These are phyloP conservation scores for Porites lutea DNA, from an alignment of 64 coral and sea anemone species.

Conservation along the genomic window DNA sequence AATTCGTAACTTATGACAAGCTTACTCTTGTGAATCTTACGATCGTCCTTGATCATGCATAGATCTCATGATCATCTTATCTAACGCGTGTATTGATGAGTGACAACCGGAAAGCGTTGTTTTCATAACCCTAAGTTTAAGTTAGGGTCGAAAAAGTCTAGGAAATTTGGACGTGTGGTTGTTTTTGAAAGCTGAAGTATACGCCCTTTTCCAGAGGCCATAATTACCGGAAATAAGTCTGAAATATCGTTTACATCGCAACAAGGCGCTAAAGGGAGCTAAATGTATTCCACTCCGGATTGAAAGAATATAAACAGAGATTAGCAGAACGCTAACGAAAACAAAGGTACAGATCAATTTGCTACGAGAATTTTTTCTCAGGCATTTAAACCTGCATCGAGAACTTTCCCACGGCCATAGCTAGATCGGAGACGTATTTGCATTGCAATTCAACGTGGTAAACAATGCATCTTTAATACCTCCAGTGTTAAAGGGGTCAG, in stretches of 20 bases:
- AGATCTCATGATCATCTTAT: no score
- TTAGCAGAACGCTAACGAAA: neutral
- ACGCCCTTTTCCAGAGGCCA: neutral
- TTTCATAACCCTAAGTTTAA: neutral
- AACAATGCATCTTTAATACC: neutral
- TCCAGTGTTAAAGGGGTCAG: neutral
- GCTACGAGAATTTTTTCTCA: neutral
- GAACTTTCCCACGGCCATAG: constrained; percentile 43
- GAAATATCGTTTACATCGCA: constrained; percentile 22
- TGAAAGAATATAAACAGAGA: neutral
- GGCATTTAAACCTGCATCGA: neutral
- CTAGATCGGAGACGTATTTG: neutral
- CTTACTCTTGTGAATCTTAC: no score
- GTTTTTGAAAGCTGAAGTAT: neutral
- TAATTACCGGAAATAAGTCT: neutral
- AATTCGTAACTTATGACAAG: no score
- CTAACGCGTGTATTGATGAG: neutral
- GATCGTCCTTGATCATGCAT: no score
- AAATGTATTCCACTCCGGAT: neutral
- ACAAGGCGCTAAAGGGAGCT: neutral
- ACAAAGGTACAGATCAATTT: neutral
- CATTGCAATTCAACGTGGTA: constrained; percentile 11
- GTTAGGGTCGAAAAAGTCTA: neutral
- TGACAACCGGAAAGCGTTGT: neutral
- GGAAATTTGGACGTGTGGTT: neutral